These are phyloP conservation scores for Alcedo atthis DNA, from an alignment of 2,797 vertebrate species.

Conservation along the genomic window DNA sequence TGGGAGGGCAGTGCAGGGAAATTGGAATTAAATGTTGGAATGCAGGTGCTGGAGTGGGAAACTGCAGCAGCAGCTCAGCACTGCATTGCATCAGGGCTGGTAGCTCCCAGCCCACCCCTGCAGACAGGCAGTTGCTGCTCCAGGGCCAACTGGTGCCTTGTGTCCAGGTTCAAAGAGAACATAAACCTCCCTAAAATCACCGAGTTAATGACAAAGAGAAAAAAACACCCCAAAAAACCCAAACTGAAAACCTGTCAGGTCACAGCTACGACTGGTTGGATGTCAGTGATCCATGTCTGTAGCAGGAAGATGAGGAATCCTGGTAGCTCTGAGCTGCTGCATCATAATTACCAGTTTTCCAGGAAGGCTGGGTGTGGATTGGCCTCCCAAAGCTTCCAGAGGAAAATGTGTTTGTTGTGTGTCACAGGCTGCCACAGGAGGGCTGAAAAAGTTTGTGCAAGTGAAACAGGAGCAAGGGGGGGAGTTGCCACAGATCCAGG, in stretches of 20 bases:
- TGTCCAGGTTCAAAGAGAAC: not conserved
- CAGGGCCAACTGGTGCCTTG: not conserved
- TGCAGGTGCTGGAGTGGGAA: not conserved
- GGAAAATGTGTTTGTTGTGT: accelerated
- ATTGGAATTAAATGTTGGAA: not conserved
- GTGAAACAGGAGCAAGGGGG: not conserved
- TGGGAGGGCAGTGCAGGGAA: not conserved
- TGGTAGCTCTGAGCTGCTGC: not conserved
- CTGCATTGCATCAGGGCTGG: not conserved
- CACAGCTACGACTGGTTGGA: not conserved
- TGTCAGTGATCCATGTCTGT: not conserved
- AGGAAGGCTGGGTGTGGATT: not conserved
- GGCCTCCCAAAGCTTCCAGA: not conserved
- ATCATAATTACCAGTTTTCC: not conserved
- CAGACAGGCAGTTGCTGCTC: not conserved
- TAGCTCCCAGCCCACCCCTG: not conserved
- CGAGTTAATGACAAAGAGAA: not conserved
- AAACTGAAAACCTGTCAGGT: not conserved
- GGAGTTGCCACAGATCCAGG: not conserved
- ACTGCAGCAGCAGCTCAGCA: not conserved
- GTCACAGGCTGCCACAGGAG: not conserved
- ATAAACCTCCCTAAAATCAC: not conserved
- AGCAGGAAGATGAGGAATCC: not conserved
- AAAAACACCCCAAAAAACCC: not conserved
- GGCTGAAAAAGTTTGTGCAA: not conserved